These are phyloP conservation scores for Phymanthus crucifer DNA, from an alignment of 92 coral and sea anemone genomes.

Conservation along the genomic window DNA sequence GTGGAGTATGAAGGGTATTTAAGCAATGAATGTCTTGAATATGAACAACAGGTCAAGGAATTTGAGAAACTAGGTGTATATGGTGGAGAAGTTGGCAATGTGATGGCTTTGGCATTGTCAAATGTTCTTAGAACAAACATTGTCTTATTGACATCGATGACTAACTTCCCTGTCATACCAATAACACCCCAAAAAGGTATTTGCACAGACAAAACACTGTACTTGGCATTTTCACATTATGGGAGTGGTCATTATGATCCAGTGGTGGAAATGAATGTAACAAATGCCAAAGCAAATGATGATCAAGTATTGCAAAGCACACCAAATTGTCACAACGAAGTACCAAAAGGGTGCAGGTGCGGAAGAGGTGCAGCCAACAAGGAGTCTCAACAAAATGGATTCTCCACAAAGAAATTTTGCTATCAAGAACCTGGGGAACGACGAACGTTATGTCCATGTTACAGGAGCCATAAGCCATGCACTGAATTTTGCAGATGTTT, in stretches of 20 bases:
- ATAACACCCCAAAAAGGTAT: slow-evolving; percentile 17
- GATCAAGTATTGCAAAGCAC: background rate
- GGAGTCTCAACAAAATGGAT: slow-evolving; percentile 10
- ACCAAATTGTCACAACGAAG: slow-evolving; percentile 19
- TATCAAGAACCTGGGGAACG: slow-evolving; percentile 33
- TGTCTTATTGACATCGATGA: slow-evolving; percentile 45
- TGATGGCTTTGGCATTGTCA: slow-evolving; percentile 48
- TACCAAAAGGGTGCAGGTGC: slow-evolving; percentile 41
- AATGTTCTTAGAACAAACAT: slow-evolving; percentile 44
- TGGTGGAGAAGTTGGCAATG: slow-evolving; percentile 47
- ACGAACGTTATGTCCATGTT: slow-evolving; percentile 23
- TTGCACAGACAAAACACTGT: slow-evolving; percentile 34
- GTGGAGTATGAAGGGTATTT: slow-evolving; percentile 41
- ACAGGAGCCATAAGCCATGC: slow-evolving; percentile 24
- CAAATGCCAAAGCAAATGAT: background rate
- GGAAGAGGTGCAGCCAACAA: slow-evolving; percentile 48
- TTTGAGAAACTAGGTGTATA: slow-evolving; percentile 40
- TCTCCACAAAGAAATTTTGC: slow-evolving; percentile 17
- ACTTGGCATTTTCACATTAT: slow-evolving; percentile 41
- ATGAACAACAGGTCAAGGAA: slow-evolving; percentile 44
- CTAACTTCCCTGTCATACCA: slow-evolving; percentile 45
- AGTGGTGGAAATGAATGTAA: slow-evolving; percentile 28
- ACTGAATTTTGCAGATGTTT: slow-evolving; percentile 26
- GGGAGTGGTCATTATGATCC: slow-evolving; percentile 63
- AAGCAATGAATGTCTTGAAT: slow-evolving; percentile 24